Percentiles rank a stretch among this genome's conserved stretches.
Conservation (phyloP, 2,113 vertebrate species). For the Symphodus melops region DNA sequence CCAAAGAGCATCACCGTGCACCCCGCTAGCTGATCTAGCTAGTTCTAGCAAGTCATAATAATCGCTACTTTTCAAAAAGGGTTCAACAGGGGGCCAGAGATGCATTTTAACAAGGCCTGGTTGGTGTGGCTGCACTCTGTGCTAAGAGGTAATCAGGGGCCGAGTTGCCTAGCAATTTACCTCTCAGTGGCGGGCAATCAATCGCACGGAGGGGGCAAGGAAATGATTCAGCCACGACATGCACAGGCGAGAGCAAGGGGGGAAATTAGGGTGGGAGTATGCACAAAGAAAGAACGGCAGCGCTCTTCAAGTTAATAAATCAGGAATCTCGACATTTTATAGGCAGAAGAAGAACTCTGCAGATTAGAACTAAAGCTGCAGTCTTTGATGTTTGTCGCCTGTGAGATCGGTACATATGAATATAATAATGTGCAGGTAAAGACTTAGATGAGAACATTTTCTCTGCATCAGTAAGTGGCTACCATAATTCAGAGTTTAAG, state of each 20-base stretch:
- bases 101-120: conserved; percentile 82
- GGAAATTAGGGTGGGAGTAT: conserved; percentile 69
- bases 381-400: conserved; percentile 65
- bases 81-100: conserved; percentile 75
- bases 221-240: conserved; percentile 82
- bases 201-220: conserved; percentile 80
- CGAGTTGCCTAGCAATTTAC: conserved; percentile 83
- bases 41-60: conserved; percentile 76
- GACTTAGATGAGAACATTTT: conserved; percentile 10
- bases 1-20: conserved; percentile 20
- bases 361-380: conserved; percentile 47
- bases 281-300: conserved; percentile 58
- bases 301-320: conserved; percentile 70
- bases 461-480: conserved; percentile 17
- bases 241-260: conserved; percentile 65
- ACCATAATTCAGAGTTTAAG: conserved; percentile 29
- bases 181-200: conserved; percentile 83
- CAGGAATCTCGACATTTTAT: conserved; percentile 48
- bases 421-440: conserved; percentile 42
- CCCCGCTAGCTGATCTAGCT: conserved; percentile 58
- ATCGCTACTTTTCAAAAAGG: conserved; percentile 68
- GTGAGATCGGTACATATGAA: conserved; percentile 31
- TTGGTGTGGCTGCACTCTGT: conserved; percentile 79
- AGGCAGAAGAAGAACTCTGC: conserved; percentile 42
- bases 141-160: conserved; percentile 87